Conservation (phyloP, 2,113 vertebrate species). For the Solea senegalensis region DNA sequence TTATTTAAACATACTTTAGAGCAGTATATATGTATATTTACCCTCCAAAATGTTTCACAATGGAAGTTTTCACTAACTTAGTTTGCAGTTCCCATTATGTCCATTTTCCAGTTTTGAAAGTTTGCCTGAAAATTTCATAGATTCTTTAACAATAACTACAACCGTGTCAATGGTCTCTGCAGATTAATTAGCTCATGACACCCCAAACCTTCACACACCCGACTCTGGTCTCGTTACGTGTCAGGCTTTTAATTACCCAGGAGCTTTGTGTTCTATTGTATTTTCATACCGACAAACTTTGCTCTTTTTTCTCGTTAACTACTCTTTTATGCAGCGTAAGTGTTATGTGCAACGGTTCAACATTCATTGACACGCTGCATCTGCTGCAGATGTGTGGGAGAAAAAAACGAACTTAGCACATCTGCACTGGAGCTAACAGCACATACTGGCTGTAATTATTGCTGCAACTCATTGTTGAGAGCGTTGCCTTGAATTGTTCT, state of each 20-base stretch:
- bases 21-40: too few species aligned
- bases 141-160: constrained; percentile 37
- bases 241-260: constrained; percentile 63
- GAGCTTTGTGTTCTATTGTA: constrained; percentile 44
- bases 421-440: neutral
- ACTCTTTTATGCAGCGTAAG: constrained; percentile 28
- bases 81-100: neutral
- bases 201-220: constrained; percentile 55
- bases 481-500: constrained; percentile 66
- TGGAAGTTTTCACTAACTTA: too few species aligned
- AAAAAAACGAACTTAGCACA: constrained; percentile 11
- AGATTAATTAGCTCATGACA: constrained; percentile 65
- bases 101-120: neutral
- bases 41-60: too few species aligned
- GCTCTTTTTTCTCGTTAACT: constrained; percentile 27
- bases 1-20: too few species aligned
- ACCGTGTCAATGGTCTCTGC: constrained; percentile 42
- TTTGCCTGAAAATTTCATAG: constrained; percentile 17
- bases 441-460: constrained; percentile 64
- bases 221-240: constrained; percentile 57
- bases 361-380: neutral
- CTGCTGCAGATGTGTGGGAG: constrained; percentile 20
- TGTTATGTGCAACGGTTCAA: constrained; percentile 20
- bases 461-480: constrained; percentile 69
- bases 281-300: constrained; percentile 53